A percentile compares a stretch with the other conserved stretches of the same genome.
Conservation (phyloP, 2,888 invertebrate genomes). For the Orthosia gothica region DNA sequence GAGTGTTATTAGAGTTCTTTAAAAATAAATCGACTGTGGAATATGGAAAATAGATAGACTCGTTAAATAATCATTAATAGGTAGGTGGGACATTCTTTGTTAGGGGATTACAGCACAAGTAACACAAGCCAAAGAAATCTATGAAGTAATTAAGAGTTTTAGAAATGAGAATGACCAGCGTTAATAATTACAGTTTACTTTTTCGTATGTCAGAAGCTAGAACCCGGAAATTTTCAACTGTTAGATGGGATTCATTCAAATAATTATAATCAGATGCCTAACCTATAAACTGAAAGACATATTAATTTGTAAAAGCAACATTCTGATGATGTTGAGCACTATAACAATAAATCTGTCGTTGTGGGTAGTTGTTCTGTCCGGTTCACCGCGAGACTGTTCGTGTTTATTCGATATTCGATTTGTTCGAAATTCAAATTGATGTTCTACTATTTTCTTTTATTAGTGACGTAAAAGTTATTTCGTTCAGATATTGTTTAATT, state of each 20-base stretch:
- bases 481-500: neutral
- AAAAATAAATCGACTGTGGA: neutral
- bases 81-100: neutral
- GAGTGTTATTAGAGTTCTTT: neutral
- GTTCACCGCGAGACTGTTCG: neutral
- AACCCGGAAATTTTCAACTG: neutral
- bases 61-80: too few relatives aligned
- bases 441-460: neutral
- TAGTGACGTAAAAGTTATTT: neutral
- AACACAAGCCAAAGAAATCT: neutral
- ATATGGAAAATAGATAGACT: neutral
- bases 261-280: neutral
- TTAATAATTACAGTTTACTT: too few relatives aligned
- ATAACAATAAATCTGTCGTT: conserved; percentile 25
- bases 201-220: neutral
- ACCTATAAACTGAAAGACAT: neutral
- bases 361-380: neutral
- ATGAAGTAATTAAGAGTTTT: neutral
- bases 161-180: neutral
- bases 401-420: conserved; percentile 15
- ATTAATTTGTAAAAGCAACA: conserved; percentile 6
- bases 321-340: neutral
- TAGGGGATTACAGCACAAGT: neutral
- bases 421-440: conserved; percentile 7
- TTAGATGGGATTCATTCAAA: neutral